Conservation (phyloP, 2,888 invertebrate species). For the Clitarchus hookeri region DNA sequence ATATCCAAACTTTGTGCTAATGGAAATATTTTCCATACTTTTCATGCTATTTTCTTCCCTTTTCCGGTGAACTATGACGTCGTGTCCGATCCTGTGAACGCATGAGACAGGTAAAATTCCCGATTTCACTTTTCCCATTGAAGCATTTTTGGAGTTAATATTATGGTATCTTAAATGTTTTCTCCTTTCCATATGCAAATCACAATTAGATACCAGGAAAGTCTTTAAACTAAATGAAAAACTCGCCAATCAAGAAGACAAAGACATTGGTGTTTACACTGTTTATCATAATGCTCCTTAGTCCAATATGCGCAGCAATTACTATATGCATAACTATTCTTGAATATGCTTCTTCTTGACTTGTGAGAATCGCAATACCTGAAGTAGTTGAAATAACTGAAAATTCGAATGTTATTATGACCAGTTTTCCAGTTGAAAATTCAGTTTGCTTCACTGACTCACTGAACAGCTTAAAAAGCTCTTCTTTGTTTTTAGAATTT, state of each 20-base stretch:
- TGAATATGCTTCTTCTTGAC: no score
- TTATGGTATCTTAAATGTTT: neutral
- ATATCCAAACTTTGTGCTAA: no score
- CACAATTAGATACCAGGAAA: neutral
- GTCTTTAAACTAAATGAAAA: neutral
- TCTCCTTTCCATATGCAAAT: conserved; percentile 1
- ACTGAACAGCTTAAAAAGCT: no score
- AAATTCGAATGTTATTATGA: no score
- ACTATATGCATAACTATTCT: no score
- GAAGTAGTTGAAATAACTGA: no score
- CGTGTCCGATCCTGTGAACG: neutral
- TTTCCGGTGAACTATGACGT: neutral
- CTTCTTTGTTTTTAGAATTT: no score
- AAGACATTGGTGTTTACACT: neutral
- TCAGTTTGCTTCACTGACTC: no score
- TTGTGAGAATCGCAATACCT: no score
- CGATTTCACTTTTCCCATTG: neutral
- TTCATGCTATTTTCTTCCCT: neutral
- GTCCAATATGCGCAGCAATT: no score
- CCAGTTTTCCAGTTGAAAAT: no score
- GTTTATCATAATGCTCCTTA: no score
- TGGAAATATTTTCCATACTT: neutral
- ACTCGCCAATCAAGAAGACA: neutral
- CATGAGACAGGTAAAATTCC: neutral
- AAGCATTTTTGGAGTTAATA: neutral